Percentiles rank a stretch among this genome's conserved stretches.
Evolutionary conservation across 1,140 invertebrate genomes (phyloP).

Genomic region (Drosophila orosa): DNA sequence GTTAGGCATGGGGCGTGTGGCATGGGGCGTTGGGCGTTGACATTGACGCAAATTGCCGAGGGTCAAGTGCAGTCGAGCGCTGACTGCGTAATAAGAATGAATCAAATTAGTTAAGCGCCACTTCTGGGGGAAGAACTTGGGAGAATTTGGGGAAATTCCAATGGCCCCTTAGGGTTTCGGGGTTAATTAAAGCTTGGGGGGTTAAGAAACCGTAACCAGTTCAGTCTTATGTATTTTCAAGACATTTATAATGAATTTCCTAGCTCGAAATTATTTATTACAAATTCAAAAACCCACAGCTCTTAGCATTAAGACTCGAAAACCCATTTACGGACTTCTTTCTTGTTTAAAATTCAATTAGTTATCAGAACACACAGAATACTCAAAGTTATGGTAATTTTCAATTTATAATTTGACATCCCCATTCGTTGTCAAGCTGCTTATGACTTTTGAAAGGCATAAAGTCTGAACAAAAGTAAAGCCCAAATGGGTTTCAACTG

Average conservation of each 20-base stretch:
- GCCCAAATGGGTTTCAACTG: slow-evolving; percentile 6
- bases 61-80: slow-evolving; percentile 66
- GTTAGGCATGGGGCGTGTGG: not conserved
- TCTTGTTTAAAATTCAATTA: not conserved
- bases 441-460: slow-evolving; percentile 18
- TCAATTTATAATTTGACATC: slow-evolving; percentile 2
- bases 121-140: slow-evolving; percentile 29
- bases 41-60: slow-evolving; percentile 78
- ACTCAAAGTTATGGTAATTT: not conserved
- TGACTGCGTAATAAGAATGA: slow-evolving; percentile 62
- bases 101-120: slow-evolving; percentile 68
- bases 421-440: slow-evolving; percentile 3
- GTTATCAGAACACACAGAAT: not conserved
- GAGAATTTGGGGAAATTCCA: slow-evolving; percentile 21
- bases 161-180: not conserved
- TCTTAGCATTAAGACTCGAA: not conserved
- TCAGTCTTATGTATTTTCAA: not conserved
- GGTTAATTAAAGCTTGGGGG: not conserved
- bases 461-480: slow-evolving; percentile 3
- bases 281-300: not conserved
- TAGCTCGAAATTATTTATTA: not conserved
- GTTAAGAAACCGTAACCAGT: not conserved
- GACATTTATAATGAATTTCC: not conserved
- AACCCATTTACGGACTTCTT: not conserved
- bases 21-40: slow-evolving; percentile 45